phyloP scores from a whole-genome alignment of 2,888 invertebrate genomes.

The Sericinus montela region DNA sequence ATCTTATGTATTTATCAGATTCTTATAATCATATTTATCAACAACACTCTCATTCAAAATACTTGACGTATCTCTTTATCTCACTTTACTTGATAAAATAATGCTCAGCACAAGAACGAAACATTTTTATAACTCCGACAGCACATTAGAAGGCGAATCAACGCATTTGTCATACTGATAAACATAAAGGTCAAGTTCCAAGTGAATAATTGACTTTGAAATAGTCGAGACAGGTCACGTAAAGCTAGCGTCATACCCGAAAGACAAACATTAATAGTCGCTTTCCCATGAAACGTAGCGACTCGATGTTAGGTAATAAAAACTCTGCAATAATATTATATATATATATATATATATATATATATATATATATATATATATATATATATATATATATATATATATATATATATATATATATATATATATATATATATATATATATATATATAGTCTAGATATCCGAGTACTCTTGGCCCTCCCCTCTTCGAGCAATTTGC shows the following conservation, averaged over 20 bases:
- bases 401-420: too few relatives aligned
- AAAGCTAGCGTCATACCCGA: conserved; percentile 16
- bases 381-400: too few relatives aligned
- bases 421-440: too few relatives aligned
- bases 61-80: conserved; percentile 20
- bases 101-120: conserved; percentile 18
- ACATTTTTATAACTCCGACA: conserved; percentile 22
- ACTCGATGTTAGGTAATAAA: background rate
- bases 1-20: conserved; percentile 12
- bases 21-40: conserved; percentile 17
- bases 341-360: too few relatives aligned
- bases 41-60: conserved; percentile 20
- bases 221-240: conserved; percentile 33
- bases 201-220: conserved; percentile 32
- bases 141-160: conserved; percentile 28
- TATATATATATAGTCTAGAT: too few relatives aligned
- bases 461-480: too few relatives aligned
- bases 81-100: conserved; percentile 24
- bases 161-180: conserved; percentile 36
- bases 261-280: conserved; percentile 14
- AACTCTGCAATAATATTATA: background rate
- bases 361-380: too few relatives aligned
- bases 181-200: conserved; percentile 34
- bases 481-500: too few relatives aligned
- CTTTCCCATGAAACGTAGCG: conserved; percentile 7